Percentiles rank a stretch among this genome's conserved stretches.
Evolutionary conservation across 2,888 invertebrate species (phyloP).

Genomic region (Amorpha juglandis): DNA sequence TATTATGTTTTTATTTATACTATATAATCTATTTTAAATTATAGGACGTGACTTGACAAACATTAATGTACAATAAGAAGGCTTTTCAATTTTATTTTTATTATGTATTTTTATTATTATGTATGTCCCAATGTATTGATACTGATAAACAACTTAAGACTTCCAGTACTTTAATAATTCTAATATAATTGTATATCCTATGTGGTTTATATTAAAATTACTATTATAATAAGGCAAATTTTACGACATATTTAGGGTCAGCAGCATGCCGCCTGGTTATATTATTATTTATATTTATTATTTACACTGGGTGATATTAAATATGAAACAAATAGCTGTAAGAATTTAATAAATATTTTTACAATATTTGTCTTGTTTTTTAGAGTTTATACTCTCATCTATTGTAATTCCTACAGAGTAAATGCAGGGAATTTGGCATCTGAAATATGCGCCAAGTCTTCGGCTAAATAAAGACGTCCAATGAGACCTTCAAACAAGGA

Average conservation of each 20-base stretch:
- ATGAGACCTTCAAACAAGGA: slow-evolving; percentile 94
- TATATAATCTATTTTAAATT: too few relatives aligned
- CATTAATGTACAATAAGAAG: too few relatives aligned
- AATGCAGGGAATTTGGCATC: slow-evolving; percentile 91
- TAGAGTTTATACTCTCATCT: not conserved
- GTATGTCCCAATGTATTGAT: not conserved
- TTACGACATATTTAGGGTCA: slow-evolving; percentile 37
- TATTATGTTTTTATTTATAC: too few relatives aligned
- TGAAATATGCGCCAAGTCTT: slow-evolving; percentile 86
- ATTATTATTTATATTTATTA: slow-evolving; percentile 43
- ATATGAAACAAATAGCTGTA: slow-evolving; percentile 30
- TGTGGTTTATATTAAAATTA: slow-evolving; percentile 6
- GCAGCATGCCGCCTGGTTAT: slow-evolving; percentile 41
- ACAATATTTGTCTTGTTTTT: not conserved
- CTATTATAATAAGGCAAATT: slow-evolving; percentile 26
- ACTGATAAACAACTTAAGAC: not conserved
- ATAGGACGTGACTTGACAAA: too few relatives aligned
- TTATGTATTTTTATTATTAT: too few relatives aligned
- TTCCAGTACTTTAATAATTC: slow-evolving; percentile 6
- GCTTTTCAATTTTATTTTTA: too few relatives aligned
- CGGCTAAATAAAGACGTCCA: slow-evolving; percentile 90
- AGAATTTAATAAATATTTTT: slow-evolving; percentile 28
- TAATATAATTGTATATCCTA: not conserved
- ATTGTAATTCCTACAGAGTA: slow-evolving; percentile 60
- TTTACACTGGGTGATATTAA: slow-evolving; percentile 55